Evolutionary conservation across 1,140 invertebrate species (phyloP), one percentile per base, ranked within the genome.

Genomic region (Orchestia grillus): DNA sequence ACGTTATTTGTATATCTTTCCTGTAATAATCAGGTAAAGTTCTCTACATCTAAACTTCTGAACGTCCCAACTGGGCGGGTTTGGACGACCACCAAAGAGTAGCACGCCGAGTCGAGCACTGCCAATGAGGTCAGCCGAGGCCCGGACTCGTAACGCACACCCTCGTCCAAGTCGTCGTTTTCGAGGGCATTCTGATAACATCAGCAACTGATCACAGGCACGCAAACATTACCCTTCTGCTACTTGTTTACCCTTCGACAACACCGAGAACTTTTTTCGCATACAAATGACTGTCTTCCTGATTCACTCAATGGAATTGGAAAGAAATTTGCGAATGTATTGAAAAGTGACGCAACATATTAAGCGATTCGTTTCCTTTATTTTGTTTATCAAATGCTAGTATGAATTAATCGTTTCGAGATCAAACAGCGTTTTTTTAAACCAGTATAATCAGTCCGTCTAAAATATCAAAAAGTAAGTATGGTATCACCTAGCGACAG

Each of bases 131-230:
- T 77, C 47, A 53, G 19, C 47, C 62, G 62, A 77, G 62, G 62
- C 1, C 62, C 28, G 36, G 19, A 3, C 28, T 43, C 87, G 87
- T 42, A 88, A 91, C 88, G 42, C 88, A 42, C 42, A 91, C 41
- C 88, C 44, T 42, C 44, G 11, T 44, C 88, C 11, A 43, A 91
- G 88, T 41, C 42, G 11, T 43, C 41, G 4, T 11, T 91, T 91
- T 91, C 88, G 6, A 91, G 88, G 88, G 88, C 88, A 91, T 43
- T 43, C 88, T 91, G 88, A 91, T 91, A 91, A 42, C 88, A 91
- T 91, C 88, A 44, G 15, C 88, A 91, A 91, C 88, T 44, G 88
- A 91, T 91, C 88, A 91, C 88, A 91, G 88, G 36, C 88, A 91
- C 88, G 88, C 88, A 91, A 91, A 91, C 88, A 91, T 42, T 4